Evolutionary conservation across 2,888 invertebrate genomes (phyloP).

Genomic region (Trilocha varians): DNA sequence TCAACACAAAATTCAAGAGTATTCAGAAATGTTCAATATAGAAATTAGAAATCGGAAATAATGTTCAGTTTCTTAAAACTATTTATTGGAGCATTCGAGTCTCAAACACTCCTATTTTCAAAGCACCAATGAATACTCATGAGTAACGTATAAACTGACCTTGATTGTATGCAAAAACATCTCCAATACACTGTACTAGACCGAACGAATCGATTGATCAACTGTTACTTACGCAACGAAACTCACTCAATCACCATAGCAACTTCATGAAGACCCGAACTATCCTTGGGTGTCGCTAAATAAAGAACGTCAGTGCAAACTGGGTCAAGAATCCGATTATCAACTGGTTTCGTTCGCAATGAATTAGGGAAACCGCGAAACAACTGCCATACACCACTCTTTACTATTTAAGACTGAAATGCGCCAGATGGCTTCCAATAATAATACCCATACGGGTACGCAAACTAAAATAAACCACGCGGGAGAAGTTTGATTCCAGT

Average conservation of each 20-base stretch:
- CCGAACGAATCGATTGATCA: conserved; percentile 24
- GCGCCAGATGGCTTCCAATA: conserved; percentile 50
- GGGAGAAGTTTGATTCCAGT: conserved; percentile 51
- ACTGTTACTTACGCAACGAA: conserved; percentile 23
- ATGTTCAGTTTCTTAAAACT: no score
- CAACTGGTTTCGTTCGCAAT: conserved; percentile 22
- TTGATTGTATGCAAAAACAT: conserved; percentile 33
- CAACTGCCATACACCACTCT: conserved; percentile 26
- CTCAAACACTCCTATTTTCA: background rate
- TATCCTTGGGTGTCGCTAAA: conserved; percentile 38
- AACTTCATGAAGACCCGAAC: conserved; percentile 36
- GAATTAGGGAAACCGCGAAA: conserved; percentile 23
- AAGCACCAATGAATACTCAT: background rate
- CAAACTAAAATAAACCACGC: conserved; percentile 60
- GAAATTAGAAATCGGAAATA: no score
- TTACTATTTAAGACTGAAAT: conserved; percentile 32
- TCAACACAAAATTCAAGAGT: no score
- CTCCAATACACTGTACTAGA: conserved; percentile 16
- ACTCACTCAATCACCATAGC: conserved; percentile 43
- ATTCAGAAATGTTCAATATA: no score
- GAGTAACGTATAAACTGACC: conserved; percentile 22
- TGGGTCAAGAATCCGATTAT: conserved; percentile 53
- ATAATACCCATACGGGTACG: conserved; percentile 51
- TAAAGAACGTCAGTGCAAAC: conserved; percentile 33
- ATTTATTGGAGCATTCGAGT: no score